Evolutionary conservation across 2,113 vertebrate genomes (phyloP).

Genomic region (Peromyscus polionotus): DNA sequence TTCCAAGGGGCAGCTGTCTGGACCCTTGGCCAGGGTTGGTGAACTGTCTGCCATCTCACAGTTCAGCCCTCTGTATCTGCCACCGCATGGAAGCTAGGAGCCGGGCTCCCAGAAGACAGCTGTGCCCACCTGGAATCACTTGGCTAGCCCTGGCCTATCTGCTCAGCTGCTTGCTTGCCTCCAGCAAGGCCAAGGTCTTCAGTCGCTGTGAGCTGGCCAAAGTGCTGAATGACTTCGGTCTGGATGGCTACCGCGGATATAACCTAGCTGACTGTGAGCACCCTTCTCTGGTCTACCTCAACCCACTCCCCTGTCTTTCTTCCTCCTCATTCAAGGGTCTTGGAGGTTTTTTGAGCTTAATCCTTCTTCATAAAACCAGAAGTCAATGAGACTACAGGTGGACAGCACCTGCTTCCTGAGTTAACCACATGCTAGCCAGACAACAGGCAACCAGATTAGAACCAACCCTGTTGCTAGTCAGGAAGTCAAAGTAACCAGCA

Average conservation of each 20-base stretch:
- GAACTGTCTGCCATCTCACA: neutral
- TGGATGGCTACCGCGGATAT: constrained; percentile 85
- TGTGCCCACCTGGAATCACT: constrained; percentile 25
- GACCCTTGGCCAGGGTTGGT: neutral
- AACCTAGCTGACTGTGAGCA: constrained; percentile 87
- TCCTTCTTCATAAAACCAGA: neutral
- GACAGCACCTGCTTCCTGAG: neutral
- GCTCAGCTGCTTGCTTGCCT: constrained; percentile 67
- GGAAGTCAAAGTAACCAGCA: neutral
- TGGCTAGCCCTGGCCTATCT: constrained; percentile 73
- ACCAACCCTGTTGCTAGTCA: neutral
- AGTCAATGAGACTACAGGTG: neutral
- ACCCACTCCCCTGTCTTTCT: no score
- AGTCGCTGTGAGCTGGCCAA: constrained; percentile 86
- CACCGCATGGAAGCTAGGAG: constrained; percentile 40
- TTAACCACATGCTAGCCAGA: neutral
- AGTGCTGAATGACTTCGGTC: constrained; percentile 76
- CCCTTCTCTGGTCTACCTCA: neutral
- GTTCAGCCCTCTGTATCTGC: neutral
- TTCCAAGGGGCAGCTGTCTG: constrained; percentile 10
- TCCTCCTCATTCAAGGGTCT: neutral
- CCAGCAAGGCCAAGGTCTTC: constrained; percentile 80
- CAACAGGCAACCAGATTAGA: neutral
- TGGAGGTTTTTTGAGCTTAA: neutral
- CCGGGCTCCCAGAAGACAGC: neutral